Evolutionary conservation across 2,888 invertebrate species (phyloP).

Genomic region (Cataglyphis livida): DNA sequence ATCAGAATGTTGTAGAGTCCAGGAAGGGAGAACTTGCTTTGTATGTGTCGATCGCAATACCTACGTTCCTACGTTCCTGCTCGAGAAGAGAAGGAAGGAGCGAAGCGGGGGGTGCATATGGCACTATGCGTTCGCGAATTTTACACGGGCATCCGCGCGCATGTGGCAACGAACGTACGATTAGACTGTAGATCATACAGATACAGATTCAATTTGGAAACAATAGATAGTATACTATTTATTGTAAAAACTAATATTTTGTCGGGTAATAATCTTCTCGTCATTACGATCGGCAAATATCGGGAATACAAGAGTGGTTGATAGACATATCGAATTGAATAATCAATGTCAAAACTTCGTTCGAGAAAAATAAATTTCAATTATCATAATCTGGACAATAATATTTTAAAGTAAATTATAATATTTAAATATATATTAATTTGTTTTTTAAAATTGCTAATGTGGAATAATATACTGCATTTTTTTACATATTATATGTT

Average conservation of each 20-base stretch:
- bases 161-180: not conserved
- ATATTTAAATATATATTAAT: not conserved
- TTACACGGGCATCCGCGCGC: slow-evolving; percentile 18
- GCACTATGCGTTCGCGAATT: slow-evolving; percentile 33
- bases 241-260: slow-evolving; percentile 47
- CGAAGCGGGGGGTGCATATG: slow-evolving; percentile 14
- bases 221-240: slow-evolving; percentile 50
- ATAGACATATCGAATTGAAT: slow-evolving; percentile 16
- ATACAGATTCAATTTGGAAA: slow-evolving; percentile 53
- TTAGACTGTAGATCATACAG: slow-evolving; percentile 21
- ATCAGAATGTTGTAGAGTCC: slow-evolving; percentile 59
- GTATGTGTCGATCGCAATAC: slow-evolving; percentile 61
- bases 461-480: not conserved
- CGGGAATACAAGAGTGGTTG: slow-evolving; percentile 8
- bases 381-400: not conserved
- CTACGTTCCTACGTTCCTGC: slow-evolving; percentile 55
- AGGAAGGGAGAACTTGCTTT: slow-evolving; percentile 61
- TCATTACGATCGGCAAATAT: not conserved
- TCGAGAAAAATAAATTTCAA: slow-evolving; percentile 31
- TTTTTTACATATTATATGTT: not conserved
- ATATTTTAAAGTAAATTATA: not conserved
- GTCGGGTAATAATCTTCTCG: slow-evolving; percentile 48
- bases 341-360: slow-evolving; percentile 22
- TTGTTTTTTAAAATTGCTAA: not conserved
- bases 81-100: slow-evolving; percentile 6